Conservation (phyloP, 2,888 invertebrate genomes). For the Sympetrum striolatum region DNA sequence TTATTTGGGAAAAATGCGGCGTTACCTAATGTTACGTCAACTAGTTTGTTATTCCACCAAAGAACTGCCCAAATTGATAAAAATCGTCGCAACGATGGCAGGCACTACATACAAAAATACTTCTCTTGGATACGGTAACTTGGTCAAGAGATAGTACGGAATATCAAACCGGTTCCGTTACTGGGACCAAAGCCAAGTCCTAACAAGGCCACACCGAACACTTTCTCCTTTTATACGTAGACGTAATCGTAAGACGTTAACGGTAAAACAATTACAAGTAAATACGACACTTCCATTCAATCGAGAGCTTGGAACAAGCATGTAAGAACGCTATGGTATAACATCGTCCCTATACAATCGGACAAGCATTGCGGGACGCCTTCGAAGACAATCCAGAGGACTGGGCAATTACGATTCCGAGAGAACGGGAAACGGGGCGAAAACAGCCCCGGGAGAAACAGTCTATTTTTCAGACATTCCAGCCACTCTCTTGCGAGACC, state of each 20-base stretch:
- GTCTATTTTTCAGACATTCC: neutral
- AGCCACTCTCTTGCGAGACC: neutral
- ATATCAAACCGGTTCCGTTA: conserved; percentile 7
- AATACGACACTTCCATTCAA: neutral
- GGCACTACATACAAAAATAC: neutral
- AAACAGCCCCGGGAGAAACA: neutral
- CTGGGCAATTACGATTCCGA: too few relatives aligned
- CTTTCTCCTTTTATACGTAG: neutral
- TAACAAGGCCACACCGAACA: neutral
- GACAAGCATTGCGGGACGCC: too few relatives aligned
- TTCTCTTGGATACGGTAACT: neutral
- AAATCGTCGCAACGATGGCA: neutral
- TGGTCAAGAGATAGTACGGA: neutral
- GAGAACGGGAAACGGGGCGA: too few relatives aligned
- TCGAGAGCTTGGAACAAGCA: too few relatives aligned
- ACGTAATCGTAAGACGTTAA: neutral
- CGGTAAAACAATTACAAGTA: neutral
- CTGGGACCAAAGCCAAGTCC: neutral
- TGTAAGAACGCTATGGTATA: too few relatives aligned
- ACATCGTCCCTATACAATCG: too few relatives aligned
- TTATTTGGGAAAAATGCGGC: too few relatives aligned
- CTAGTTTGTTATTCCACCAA: too few relatives aligned
- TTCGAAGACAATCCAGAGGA: too few relatives aligned
- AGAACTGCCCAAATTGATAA: neutral
- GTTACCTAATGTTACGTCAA: neutral